Evolutionary conservation across 2,888 invertebrate species (phyloP), one percentile per base, ranked within the genome.

Genomic region (Cataglyphis cursor): DNA sequence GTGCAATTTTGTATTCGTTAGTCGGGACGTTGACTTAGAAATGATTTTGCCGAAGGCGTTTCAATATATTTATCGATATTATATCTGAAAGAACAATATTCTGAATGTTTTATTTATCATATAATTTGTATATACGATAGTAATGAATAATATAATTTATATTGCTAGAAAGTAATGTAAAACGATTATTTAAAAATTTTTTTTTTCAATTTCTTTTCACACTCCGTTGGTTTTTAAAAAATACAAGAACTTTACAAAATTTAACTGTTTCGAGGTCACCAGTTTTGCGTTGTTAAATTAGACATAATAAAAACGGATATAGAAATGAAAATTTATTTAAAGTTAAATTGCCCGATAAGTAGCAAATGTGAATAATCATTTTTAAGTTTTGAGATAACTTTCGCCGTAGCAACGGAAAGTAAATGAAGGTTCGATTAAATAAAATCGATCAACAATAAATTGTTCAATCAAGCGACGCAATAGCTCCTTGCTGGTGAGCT

Each of bases 391-490:
- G 66, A 76, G 57, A 70, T 70, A 70, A 78, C 70, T 78, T 70
- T 78, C 57, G 70, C 70, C 38, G 76, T 24, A 28, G 12, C 15
- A 54, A 18, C 72, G 57, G 57, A 70, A 59, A 31, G 35, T 72
- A 72, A 80, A 61, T 48, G 59, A 44, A 24, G 24, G 72, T 10
- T 41, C 59, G 59, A 44, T 70, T 78, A 78, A 78, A 78, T 78
- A 78, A 78, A 78, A 70, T 81, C 75, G 81, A 81, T 74, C 75
- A 74, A 82, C 59, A 82, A 78, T 78, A 66, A 81, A 81, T 75
- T 62, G 78, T 66, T 76, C 76, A 62, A 68, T 68, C 82, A 78
- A 66, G 66, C 61, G 68, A 48, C 66, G 76, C 76, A 51, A 59
- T 82, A 68, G 12, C 82, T 76, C 41, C 59, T 57, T 51, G 57